A percentile compares a stretch with the other conserved stretches of the same genome.
These are phyloP conservation scores for Drosophila lowei DNA, from an alignment of 1,140 invertebrate species.

Conservation along the genomic window DNA sequence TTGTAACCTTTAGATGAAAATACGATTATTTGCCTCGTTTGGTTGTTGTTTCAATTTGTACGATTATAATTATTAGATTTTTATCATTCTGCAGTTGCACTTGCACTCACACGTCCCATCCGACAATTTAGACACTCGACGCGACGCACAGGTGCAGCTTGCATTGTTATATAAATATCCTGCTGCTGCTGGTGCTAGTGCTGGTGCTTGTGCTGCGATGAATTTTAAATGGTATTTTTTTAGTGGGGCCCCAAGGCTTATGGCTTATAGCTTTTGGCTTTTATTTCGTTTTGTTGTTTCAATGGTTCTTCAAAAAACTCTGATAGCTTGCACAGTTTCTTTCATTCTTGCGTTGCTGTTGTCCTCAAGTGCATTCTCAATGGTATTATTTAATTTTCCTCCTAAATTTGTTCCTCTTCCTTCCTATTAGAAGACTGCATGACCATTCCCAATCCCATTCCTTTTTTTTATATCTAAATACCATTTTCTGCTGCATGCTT, in stretches of 20 bases:
- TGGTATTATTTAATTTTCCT: too few relatives aligned
- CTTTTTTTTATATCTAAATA: too few relatives aligned
- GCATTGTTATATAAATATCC: constrained; percentile 29
- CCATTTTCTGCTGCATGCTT: too few relatives aligned
- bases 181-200: constrained; percentile 8
- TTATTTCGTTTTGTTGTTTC: not conserved
- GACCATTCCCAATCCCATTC: too few relatives aligned
- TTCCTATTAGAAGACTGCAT: too few relatives aligned
- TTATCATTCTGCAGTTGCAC: constrained; percentile 17
- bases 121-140: constrained; percentile 35
- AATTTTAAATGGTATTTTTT: constrained; percentile 15
- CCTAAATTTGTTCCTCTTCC: too few relatives aligned
- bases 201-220: too few relatives aligned
- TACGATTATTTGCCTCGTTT: too few relatives aligned
- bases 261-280: constrained; percentile 17
- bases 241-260: constrained; percentile 20
- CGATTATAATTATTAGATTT: constrained; percentile 13
- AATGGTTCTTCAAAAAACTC: not conserved
- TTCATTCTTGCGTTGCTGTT: too few relatives aligned
- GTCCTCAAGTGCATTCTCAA: too few relatives aligned
- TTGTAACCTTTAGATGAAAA: too few relatives aligned
- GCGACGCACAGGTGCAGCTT: constrained; percentile 37
- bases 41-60: too few relatives aligned
- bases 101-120: constrained; percentile 10
- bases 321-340: not conserved